phyloP scores from a whole-genome alignment of 2,888 invertebrate genomes.

The Euplagia quadripunctaria region DNA sequence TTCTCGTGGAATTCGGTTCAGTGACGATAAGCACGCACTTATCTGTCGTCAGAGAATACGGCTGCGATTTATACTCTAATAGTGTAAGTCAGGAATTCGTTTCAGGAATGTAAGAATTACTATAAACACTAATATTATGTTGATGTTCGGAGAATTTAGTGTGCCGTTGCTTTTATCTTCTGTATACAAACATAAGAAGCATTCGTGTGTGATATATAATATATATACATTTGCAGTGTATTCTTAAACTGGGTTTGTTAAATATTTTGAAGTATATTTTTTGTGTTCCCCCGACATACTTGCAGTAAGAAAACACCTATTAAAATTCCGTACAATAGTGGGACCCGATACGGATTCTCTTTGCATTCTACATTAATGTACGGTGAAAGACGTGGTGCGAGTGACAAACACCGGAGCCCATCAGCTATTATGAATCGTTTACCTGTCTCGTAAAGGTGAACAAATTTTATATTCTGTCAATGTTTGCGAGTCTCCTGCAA shows the following conservation, averaged over 20 bases:
- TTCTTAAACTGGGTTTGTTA: not conserved
- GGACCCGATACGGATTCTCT: conserved; percentile 59
- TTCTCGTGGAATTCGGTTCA: conserved; percentile 66
- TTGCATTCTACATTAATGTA: conserved; percentile 59
- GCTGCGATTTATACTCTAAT: conserved; percentile 61
- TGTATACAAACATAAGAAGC: conserved; percentile 38
- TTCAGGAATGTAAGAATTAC: conserved; percentile 34
- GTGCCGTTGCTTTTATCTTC: conserved; percentile 44
- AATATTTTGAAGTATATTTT: not conserved
- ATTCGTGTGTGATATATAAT: conserved; percentile 23
- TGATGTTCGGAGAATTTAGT: conserved; percentile 38
- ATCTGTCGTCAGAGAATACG: conserved; percentile 67
- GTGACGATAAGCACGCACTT: conserved; percentile 77
- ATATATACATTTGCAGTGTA: conserved; percentile 10
- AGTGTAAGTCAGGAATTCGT: conserved; percentile 44
- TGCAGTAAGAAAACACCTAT: conserved; percentile 58
- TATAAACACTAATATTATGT: conserved; percentile 35
- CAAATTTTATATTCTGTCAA: conserved; percentile 61
- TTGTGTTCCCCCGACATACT: conserved; percentile 17
- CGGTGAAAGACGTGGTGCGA: conserved; percentile 70
- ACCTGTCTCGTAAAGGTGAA: conserved; percentile 60
- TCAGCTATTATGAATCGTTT: conserved; percentile 65
- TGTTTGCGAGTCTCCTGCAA: conserved; percentile 57
- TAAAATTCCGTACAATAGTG: conserved; percentile 68
- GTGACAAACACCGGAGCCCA: conserved; percentile 67